Evolutionary conservation across 2,113 vertebrate genomes (phyloP).

Genomic region (Raja brachyura): DNA sequence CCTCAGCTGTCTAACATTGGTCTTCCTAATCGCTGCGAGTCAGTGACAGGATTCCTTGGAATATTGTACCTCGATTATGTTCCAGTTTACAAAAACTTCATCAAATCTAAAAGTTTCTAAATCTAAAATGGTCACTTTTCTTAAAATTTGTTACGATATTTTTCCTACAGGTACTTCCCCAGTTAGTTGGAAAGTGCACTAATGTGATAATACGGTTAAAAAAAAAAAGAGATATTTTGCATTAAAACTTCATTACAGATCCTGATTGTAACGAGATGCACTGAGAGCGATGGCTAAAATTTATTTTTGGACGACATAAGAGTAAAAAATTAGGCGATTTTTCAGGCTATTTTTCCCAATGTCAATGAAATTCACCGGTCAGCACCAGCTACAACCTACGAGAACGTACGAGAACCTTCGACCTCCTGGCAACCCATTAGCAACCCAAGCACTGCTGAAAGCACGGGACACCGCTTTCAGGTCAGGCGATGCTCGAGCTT

Average conservation of each 20-base stretch:
- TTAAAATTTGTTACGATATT: no score
- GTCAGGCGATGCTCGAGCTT: no score
- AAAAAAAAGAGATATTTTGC: background rate
- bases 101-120: background rate
- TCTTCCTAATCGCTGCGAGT: background rate
- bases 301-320: no score
- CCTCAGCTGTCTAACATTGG: background rate
- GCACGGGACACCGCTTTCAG: no score
- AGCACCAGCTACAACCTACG: no score
- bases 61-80: background rate
- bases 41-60: background rate
- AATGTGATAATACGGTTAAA: background rate
- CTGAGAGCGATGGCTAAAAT: background rate
- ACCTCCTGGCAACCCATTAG: no score
- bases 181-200: background rate
- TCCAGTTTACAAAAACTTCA: background rate
- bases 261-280: background rate
- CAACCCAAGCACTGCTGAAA: no score
- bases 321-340: no score
- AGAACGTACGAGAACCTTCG: no score
- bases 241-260: background rate
- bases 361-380: no score
- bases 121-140: background rate
- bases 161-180: background rate
- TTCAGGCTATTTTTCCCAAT: no score